Base-by-base conservation (phyloP, 2,113 vertebrate species). In the Cnemophilus loriae region DNA sequence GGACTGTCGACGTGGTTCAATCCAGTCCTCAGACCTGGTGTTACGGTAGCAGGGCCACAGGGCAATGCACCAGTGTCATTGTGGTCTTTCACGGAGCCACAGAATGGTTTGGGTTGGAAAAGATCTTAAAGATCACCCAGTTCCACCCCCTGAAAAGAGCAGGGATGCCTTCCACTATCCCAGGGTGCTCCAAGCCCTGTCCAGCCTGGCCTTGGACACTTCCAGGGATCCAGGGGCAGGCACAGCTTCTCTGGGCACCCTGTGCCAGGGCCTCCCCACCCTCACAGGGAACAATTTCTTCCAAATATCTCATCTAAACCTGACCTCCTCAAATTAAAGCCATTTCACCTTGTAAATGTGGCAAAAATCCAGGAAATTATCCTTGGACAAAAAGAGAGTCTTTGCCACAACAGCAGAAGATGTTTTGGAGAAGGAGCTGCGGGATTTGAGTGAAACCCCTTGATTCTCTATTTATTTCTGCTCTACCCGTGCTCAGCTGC, bases 171-270 rank as follows among this genome's bases (percentile, higher is more conserved):
- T 0, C 9, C 50, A 42, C 50, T 2, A 0, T 3, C 35, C 57
- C 67, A 64, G 35, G 18, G 0, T 18, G 32, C 3, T 64, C 67
- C 57, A 56, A 56, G 30, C 6, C 16, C 22, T 0, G 0, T 71
- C 75, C 57, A 88, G 0, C 26, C 26, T 64, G 59, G 26, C 18
- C 35, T 42, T 32, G 76, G 15, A 0, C 21, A 27, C 17, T 80
- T 0, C 50, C 85, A 80, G 26, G 42, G 42, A 42, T 56, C 24
- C 50, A 75, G 35, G 26, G 14, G 5, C 39, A 67, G 33, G 46
- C 60, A n/a, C 69, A 89, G 46, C 52, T 74, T 0, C 37, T 52
- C 44, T 82, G 77, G 33, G 44, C 1, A 59, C 6, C 13, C 52
- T 82, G 16, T 50, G 27, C 27, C 44, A 59, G 26, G 3, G 7